These are phyloP conservation scores for Buphagus erythrorhynchus DNA, from an alignment of 2,797 vertebrate species.

Conservation along the genomic window DNA sequence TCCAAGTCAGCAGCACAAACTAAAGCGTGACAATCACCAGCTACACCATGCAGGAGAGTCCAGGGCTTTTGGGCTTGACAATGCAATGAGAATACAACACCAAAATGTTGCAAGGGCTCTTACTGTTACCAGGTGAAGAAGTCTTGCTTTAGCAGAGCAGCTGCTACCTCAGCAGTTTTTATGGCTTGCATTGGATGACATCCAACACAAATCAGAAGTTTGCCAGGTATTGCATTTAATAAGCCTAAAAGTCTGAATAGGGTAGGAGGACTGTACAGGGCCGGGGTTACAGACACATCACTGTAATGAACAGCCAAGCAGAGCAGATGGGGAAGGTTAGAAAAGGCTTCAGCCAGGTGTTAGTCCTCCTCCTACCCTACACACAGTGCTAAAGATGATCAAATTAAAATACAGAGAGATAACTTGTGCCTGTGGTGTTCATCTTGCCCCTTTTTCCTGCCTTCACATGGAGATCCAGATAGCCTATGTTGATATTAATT, in stretches of 20 bases:
- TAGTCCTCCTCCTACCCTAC: neutral
- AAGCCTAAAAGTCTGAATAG: neutral
- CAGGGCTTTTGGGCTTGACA: neutral
- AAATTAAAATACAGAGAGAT: neutral
- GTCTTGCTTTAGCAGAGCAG: constrained; percentile 20
- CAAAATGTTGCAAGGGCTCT: neutral
- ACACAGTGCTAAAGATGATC: neutral
- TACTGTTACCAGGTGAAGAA: neutral
- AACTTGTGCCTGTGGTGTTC: neutral
- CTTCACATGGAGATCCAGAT: neutral
- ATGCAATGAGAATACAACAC: neutral
- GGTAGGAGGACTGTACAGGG: neutral
- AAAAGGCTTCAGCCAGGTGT: neutral
- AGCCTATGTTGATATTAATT: neutral
- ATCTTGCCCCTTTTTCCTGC: neutral
- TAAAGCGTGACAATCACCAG: neutral
- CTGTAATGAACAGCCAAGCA: neutral
- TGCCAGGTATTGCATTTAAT: constrained; percentile 31
- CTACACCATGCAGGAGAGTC: neutral
- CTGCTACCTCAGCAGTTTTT: neutral
- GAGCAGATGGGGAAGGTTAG: neutral
- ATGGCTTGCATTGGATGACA: neutral
- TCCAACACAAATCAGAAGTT: constrained; percentile 5
- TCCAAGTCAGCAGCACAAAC: constrained; percentile 37
- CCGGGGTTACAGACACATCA: neutral